Percentiles rank a stretch among this genome's conserved stretches.
phyloP scores from a whole-genome alignment of 2,888 invertebrate species.

The Heliconius ismenius region DNA sequence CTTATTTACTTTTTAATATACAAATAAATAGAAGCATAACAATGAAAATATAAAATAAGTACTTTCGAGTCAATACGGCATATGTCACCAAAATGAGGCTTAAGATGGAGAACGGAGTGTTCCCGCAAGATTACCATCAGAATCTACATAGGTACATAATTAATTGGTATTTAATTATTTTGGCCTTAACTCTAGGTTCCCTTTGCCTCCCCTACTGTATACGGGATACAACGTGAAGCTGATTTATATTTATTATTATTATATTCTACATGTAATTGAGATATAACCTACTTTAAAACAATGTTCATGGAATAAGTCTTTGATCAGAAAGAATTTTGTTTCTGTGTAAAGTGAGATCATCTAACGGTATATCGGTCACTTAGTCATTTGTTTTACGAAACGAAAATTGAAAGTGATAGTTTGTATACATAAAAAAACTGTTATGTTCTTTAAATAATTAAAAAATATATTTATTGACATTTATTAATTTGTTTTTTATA shows the following conservation, averaged over 20 bases:
- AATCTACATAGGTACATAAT: neutral
- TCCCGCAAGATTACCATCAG: neutral
- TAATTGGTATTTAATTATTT: neutral
- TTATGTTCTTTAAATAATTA: neutral
- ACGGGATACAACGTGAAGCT: no score
- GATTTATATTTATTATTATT: neutral
- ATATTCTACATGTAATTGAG: neutral
- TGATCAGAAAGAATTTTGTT: neutral
- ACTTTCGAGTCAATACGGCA: neutral
- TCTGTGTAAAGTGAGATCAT: slow-evolving; percentile 10
- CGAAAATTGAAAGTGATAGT: slow-evolving; percentile 3
- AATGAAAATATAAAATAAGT: neutral
- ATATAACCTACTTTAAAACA: neutral
- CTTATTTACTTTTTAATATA: neutral
- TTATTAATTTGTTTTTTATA: neutral
- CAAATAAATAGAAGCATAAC: neutral
- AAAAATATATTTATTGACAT: neutral
- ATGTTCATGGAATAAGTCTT: neutral
- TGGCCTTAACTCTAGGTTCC: no score
- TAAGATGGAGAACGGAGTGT: neutral
- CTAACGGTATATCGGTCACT: slow-evolving; percentile 9
- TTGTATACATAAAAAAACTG: neutral
- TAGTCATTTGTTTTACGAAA: neutral
- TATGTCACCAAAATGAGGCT: neutral
- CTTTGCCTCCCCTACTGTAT: no score